Evolutionary conservation across 2,888 invertebrate genomes (phyloP).

Genomic region (Escarpia spicata): DNA sequence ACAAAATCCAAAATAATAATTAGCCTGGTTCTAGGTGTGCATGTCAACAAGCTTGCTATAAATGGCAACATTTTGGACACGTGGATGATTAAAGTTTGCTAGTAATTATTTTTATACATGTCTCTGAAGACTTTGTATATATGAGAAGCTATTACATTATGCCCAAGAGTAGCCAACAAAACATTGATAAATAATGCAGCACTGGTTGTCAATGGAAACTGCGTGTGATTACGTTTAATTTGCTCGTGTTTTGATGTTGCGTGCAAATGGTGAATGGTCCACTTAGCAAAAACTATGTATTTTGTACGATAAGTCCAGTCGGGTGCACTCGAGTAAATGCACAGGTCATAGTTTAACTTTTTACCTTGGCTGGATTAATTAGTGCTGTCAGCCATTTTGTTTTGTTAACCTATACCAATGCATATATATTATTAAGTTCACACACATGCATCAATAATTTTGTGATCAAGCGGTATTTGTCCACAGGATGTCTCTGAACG

Average conservation of each 20-base stretch:
- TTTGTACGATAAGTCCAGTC: neutral
- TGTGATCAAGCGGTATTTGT: neutral
- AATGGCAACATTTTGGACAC: neutral
- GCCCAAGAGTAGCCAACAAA: slow-evolving; percentile 10
- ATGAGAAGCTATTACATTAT: neutral
- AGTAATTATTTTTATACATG: neutral
- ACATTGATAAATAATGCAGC: neutral
- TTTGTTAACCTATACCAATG: neutral
- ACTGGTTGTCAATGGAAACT: neutral
- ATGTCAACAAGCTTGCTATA: neutral
- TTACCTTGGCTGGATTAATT: neutral
- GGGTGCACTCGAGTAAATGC: neutral
- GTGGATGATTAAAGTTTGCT: neutral
- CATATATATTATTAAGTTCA: neutral
- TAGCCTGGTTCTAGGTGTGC: neutral
- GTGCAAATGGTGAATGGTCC: neutral
- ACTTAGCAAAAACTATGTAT: neutral
- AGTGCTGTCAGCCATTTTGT: neutral
- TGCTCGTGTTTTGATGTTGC: neutral
- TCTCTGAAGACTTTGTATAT: neutral
- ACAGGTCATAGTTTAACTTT: neutral
- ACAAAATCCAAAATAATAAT: neutral
- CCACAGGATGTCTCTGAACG: neutral
- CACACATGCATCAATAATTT: neutral
- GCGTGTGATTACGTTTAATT: neutral